Evolutionary conservation across 2,888 invertebrate genomes (phyloP).

Genomic region (Heliconius sara): DNA sequence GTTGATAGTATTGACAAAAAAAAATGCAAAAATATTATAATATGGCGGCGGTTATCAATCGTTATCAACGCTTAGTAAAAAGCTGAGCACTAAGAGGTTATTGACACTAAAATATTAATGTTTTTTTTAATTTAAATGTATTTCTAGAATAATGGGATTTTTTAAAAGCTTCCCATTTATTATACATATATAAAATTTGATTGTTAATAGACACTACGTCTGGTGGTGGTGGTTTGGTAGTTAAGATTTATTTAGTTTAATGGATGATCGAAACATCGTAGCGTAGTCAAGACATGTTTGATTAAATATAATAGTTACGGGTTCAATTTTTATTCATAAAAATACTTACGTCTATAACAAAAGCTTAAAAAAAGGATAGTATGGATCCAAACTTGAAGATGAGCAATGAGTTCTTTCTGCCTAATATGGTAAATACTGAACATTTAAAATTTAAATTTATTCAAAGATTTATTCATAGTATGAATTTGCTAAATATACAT

Average conservation of each 20-base stretch:
- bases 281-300: background rate
- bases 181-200: no score
- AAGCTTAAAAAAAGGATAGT: background rate
- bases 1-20: background rate
- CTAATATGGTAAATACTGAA: background rate
- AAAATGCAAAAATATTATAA: constrained; percentile 18
- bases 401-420: background rate
- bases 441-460: no score
- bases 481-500: background rate
- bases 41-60: constrained; percentile 3
- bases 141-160: constrained; percentile 9
- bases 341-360: background rate
- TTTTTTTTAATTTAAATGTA: constrained; percentile 15
- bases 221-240: background rate
- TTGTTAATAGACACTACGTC: no score
- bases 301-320: background rate
- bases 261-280: background rate
- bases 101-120: constrained; percentile 24
- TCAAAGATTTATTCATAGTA: background rate
- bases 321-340: background rate
- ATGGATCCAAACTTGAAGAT: background rate
- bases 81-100: constrained; percentile 29
- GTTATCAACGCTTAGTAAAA: constrained; percentile 23
- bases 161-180: background rate
- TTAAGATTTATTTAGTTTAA: background rate